Base-by-base conservation (phyloP, 2,113 vertebrate species). In the Catharus minimus region DNA sequence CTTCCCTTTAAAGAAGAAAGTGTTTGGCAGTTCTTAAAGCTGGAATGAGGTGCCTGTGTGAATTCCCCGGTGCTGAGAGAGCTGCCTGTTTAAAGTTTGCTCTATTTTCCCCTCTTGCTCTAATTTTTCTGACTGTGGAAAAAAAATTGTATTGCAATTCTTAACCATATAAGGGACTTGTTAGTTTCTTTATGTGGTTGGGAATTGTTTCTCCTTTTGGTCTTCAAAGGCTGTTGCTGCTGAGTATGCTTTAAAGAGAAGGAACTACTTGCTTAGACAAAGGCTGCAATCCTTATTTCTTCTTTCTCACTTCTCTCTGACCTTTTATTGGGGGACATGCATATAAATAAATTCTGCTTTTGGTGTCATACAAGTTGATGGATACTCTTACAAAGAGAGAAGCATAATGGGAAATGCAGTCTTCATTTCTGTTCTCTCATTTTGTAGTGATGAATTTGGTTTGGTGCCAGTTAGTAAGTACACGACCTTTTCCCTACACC, bases 1-100 rank as follows among this genome's bases (percentile, higher is more conserved):
- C 89, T 96, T 95, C 75, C 55, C 81, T 94, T 96, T 94, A 82
- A 93, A 90, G 81, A 93, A 92, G 82, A 94, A 92, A 93, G 90
- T 85, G 56, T 82, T 46, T 80, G 75, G 60, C 43, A 61, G 85
- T 86, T 91, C 87, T 92, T 94, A 87, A 90, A 82, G 77, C 86
- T 69, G 82, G 67, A 82, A 55, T 44, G 50, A 90, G 92, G 71
- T 80, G 62, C 43, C 77, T 91, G 36, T n/a, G 32, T 95, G 92
- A 89, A 89, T 89, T 89, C 89, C 64, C 82, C 0, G 4, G 71
- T 80, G 78, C 72, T 92, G 20, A 1, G 33, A 93, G 83, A 86
- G 39, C 58, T 81, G 76, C 38, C 82, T 80, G 76, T 81, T 94
- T 73, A 93, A 94, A 92, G 76, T 80, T 95, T 94, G 86, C 71